phyloP scores from a whole-genome alignment of 2,888 invertebrate species.

The Automeris io region DNA sequence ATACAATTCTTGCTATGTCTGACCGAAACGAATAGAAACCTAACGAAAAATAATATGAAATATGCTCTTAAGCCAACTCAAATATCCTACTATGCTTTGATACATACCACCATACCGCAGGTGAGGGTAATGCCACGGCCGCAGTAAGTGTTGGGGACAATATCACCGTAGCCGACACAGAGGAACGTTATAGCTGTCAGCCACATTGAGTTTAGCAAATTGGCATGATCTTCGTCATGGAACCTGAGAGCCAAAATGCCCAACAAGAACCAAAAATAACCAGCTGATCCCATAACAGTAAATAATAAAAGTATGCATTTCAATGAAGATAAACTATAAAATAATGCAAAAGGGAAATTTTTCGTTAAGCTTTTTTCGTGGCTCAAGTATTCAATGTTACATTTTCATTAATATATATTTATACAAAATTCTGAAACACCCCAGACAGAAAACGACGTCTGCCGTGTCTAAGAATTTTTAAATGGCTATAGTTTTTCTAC shows the following conservation, averaged over 20 bases:
- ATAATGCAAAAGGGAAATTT: conserved; percentile 9
- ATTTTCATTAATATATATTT: conserved; percentile 11
- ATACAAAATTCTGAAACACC: conserved; percentile 31
- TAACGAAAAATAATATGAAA: conserved; percentile 27
- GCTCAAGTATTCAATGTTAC: conserved; percentile 13
- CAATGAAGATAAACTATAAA: not conserved
- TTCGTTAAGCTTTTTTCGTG: conserved; percentile 13
- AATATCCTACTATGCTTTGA: conserved; percentile 51
- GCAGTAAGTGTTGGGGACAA: conserved; percentile 99
- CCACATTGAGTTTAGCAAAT: conserved; percentile 99
- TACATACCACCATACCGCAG: conserved; percentile 99
- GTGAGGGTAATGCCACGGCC: conserved; percentile 99
- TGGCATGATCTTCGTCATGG: conserved; percentile 98
- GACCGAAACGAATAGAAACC: conserved; percentile 26
- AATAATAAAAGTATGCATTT: conserved; percentile 2
- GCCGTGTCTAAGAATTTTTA: conserved; percentile 59
- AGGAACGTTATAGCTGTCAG: conserved; percentile 99
- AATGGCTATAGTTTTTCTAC: conserved; percentile 55
- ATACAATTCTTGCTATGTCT: conserved; percentile 47
- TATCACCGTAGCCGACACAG: conserved; percentile 99
- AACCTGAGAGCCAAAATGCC: conserved; percentile 85
- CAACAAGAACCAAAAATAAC: conserved; percentile 74
- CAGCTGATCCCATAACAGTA: conserved; percentile 29
- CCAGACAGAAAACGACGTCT: conserved; percentile 32
- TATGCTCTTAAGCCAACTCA: conserved; percentile 40